These are phyloP conservation scores for Antheraea mylitta DNA, from an alignment of 1,140 invertebrate species.

Conservation along the genomic window DNA sequence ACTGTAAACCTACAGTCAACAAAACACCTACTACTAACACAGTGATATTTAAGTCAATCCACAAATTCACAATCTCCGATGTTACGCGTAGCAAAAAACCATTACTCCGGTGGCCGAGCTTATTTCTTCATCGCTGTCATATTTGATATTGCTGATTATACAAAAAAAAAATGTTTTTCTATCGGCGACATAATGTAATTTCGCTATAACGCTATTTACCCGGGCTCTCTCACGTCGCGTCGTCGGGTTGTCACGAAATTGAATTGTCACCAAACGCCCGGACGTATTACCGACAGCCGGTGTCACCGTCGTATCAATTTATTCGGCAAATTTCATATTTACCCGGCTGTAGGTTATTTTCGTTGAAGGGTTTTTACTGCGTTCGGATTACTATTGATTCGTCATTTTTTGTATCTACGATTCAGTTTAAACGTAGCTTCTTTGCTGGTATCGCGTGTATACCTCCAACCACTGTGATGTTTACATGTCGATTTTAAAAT, in stretches of 20 bases:
- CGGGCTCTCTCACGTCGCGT: slow-evolving; percentile 1
- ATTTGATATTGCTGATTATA: neutral
- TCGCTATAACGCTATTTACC: neutral
- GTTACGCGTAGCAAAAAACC: too few species aligned
- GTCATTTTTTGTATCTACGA: neutral
- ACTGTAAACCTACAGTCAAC: too few species aligned
- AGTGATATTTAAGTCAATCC: too few species aligned
- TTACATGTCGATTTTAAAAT: too few species aligned
- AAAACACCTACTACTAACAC: too few species aligned
- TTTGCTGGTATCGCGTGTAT: neutral
- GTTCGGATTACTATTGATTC: slow-evolving; percentile 4
- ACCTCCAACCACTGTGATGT: too few species aligned
- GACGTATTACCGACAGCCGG: slow-evolving; percentile 32
- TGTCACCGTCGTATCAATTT: slow-evolving; percentile 30
- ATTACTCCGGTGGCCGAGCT: neutral
- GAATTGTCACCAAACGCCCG: slow-evolving; percentile 34
- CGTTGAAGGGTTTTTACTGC: slow-evolving; percentile 3
- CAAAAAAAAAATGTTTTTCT: slow-evolving; percentile 1
- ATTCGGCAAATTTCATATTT: slow-evolving; percentile 35
- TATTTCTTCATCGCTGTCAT: neutral
- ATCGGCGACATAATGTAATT: slow-evolving; percentile 2
- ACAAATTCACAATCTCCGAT: too few species aligned
- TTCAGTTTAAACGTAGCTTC: neutral
- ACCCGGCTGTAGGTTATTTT: slow-evolving; percentile 10
- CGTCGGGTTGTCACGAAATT: slow-evolving; percentile 22